These are phyloP conservation scores for Psylliodes chrysocephalus DNA, from an alignment of 2,888 invertebrate species.

Conservation along the genomic window DNA sequence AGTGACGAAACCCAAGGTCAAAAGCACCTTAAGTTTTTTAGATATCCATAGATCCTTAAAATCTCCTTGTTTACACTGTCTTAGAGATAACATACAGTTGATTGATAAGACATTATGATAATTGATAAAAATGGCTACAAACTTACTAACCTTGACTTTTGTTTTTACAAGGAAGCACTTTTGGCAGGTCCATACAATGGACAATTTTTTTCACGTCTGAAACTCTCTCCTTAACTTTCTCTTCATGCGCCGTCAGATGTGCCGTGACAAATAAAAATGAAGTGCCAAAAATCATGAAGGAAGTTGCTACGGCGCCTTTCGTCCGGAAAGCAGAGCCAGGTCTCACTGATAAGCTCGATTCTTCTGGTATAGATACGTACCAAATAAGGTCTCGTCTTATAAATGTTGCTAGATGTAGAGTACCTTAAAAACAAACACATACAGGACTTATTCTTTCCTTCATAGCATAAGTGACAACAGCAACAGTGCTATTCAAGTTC, in stretches of 20 bases:
- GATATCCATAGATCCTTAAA: too few relatives aligned
- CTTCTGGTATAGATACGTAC: slow-evolving; percentile 95
- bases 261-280: slow-evolving; percentile 95
- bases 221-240: slow-evolving; percentile 86
- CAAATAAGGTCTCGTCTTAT: slow-evolving; percentile 92
- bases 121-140: too few relatives aligned
- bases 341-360: slow-evolving; percentile 86
- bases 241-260: slow-evolving; percentile 93
- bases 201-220: slow-evolving; percentile 88
- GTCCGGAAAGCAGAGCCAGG: slow-evolving; percentile 91
- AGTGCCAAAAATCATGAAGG: slow-evolving; percentile 93
- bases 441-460: too few relatives aligned
- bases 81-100: too few relatives aligned
- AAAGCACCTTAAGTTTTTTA: too few relatives aligned
- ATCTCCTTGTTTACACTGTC: too few relatives aligned
- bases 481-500: too few relatives aligned
- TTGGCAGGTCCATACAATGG: slow-evolving; percentile 83
- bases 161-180: slow-evolving; percentile 80
- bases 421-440: slow-evolving; percentile 70
- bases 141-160: slow-evolving; percentile 75
- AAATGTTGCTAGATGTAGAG: slow-evolving; percentile 88
- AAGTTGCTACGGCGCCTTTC: slow-evolving; percentile 95
- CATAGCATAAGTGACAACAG: too few relatives aligned
- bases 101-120: too few relatives aligned
- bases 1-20: too few relatives aligned